Conservation (phyloP, 2,888 invertebrate genomes). For the Harpagoxenus sublaevis region DNA sequence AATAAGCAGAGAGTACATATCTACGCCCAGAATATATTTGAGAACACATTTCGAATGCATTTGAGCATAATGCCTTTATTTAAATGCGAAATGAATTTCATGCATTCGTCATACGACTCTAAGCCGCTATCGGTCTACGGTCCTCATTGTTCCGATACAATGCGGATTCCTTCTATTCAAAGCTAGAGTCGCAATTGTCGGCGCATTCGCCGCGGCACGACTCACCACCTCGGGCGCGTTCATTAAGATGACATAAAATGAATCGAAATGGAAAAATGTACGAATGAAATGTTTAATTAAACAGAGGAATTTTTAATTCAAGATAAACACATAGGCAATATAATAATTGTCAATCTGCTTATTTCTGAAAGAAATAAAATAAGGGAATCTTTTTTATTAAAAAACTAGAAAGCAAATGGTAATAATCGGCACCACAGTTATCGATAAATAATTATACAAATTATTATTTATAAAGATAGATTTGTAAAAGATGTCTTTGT, state of each 20-base stretch:
- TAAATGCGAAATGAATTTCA: constrained; percentile 43
- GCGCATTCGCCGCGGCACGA: not conserved
- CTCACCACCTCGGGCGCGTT: not conserved
- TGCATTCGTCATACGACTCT: constrained; percentile 4
- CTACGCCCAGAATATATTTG: not conserved
- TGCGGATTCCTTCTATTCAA: constrained; percentile 49
- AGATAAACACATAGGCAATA: not conserved
- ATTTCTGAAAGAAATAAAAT: not conserved
- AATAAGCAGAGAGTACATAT: not conserved
- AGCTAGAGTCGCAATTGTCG: constrained; percentile 29
- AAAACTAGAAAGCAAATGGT: not conserved
- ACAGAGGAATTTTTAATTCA: not conserved
- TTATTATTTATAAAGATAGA: not conserved
- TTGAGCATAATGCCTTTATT: constrained; percentile 20
- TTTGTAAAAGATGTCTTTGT: not conserved
- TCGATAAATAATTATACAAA: not conserved
- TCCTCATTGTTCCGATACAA: constrained; percentile 43
- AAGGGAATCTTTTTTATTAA: not conserved
- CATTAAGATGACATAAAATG: constrained; percentile 31
- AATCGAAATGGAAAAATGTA: not conserved
- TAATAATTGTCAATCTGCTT: constrained; percentile 8
- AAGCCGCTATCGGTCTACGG: not conserved
- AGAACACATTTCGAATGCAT: constrained; percentile 10
- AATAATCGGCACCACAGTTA: not conserved
- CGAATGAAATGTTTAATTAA: not conserved